These are phyloP conservation scores for Psephotus haematonotus DNA, from an alignment of 2,113 vertebrate genomes.

Conservation along the genomic window DNA sequence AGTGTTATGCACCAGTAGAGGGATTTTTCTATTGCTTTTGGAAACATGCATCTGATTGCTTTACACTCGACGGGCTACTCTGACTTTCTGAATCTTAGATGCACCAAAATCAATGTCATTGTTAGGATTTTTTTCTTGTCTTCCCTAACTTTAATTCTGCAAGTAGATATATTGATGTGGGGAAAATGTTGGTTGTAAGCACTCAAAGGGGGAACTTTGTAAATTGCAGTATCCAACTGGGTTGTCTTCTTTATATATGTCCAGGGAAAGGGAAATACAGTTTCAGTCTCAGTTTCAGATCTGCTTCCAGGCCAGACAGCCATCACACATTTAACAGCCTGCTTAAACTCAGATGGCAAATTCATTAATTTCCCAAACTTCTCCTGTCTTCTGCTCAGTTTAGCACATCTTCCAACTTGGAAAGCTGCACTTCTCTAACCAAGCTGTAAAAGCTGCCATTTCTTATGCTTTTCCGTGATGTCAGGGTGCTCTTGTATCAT, in stretches of 20 bases:
- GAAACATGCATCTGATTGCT: not conserved
- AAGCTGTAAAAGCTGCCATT: not conserved
- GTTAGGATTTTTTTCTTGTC: not conserved
- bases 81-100: not conserved
- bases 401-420: not conserved
- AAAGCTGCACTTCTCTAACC: not conserved
- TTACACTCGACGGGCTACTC: not conserved
- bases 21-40: not conserved
- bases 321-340: conserved; percentile 19
- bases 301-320: conserved; percentile 32
- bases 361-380: not conserved
- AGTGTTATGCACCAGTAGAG: not conserved
- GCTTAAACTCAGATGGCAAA: conserved; percentile 10
- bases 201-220: not conserved
- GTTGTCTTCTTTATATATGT: not conserved
- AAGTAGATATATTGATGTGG: not conserved
- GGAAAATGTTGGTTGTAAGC: not conserved
- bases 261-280: not conserved
- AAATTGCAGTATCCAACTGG: not conserved
- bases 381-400: conserved; percentile 5
- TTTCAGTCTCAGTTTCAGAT: conserved; percentile 6
- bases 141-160: not conserved
- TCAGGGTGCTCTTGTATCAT: not conserved
- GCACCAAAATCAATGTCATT: not conserved
- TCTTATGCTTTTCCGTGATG: not conserved